These are phyloP conservation scores for Ornithoptera priamus DNA, from an alignment of 2,888 invertebrate genomes.

Conservation along the genomic window DNA sequence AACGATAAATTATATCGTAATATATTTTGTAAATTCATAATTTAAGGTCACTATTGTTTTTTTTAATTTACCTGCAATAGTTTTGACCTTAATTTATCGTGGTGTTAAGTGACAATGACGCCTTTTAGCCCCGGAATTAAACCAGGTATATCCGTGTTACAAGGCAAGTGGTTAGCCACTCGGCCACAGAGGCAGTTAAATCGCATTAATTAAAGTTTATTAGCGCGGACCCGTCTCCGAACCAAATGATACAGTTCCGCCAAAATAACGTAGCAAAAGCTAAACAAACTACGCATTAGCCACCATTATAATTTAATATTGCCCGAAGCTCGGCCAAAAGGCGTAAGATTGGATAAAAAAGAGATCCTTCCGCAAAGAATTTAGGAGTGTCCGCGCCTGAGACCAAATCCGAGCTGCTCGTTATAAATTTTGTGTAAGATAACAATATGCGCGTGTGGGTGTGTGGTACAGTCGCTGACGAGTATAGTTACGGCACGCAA, in stretches of 20 bases:
- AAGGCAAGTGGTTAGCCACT: no score
- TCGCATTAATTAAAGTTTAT: slow-evolving; percentile 13
- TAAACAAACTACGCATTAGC: slow-evolving; percentile 57
- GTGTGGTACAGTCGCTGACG: slow-evolving; percentile 76
- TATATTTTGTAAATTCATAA: not conserved
- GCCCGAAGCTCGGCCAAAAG: slow-evolving; percentile 53
- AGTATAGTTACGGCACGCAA: slow-evolving; percentile 79
- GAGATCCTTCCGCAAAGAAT: slow-evolving; percentile 74
- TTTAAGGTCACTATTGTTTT: not conserved
- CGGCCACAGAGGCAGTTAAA: not conserved
- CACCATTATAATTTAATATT: slow-evolving; percentile 65
- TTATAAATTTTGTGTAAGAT: slow-evolving; percentile 79
- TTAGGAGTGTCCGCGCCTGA: slow-evolving; percentile 69
- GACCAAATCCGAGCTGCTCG: slow-evolving; percentile 72
- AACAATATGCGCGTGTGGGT: slow-evolving; percentile 77
- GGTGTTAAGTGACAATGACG: no score
- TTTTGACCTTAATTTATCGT: no score
- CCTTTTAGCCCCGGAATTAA: no score
- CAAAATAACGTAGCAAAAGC: slow-evolving; percentile 58
- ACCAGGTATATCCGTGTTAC: not conserved
- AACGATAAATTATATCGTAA: not conserved
- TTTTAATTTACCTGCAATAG: no score
- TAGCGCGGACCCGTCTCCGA: slow-evolving; percentile 11
- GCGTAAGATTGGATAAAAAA: slow-evolving; percentile 58
- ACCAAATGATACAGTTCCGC: slow-evolving; percentile 47